Base-by-base conservation (phyloP, 2,888 invertebrate genomes). In the Cotesia congregata region DNA sequence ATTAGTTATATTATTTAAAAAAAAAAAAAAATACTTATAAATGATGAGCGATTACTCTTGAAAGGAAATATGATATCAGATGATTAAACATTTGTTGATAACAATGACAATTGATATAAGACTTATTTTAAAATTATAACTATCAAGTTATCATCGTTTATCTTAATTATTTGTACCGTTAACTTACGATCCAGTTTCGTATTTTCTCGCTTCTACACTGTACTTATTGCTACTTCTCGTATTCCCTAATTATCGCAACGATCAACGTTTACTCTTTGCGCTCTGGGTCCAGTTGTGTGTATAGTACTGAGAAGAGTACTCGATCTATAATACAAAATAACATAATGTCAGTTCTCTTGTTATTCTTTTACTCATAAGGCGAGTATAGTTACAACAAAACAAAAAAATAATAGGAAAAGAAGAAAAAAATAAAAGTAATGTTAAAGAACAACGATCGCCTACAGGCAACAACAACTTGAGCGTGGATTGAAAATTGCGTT, bases 101-200 rank as follows among this genome's bases (percentile, higher is more conserved):
- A 50, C 50, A 50, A 62, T 20, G 62, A 62, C 62, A 62, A 62
- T 62, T 15, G 62, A 62, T 15, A 7, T 62, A 12, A 50, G 50
- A 50, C 15, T 6, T 15, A n/a, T 20, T 20, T 20, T n/a, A 62
- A 62, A 62, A 62, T 20, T 15, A 20, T 7, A 17, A 17, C 61
- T 72, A 72, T 72, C 72, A 72, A 62, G 61, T 72, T 72, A 72
- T 72, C 72, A 39, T 62, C 79, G 78, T 77, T 83, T 83, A 83
- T 83, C 83, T 83, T 30, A 79, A 83, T 82, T 80, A 83, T 82
- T 50, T 83, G 83, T 83, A 83, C 83, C 79, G 78, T 70, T 68
- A 50, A 12, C 12, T 50, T 12, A 77, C 74, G 72, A 77, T 75
- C 50, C 78, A 77, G 79, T 81, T 12, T 12, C 2, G 4, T 12